Conservation (phyloP, 2,888 invertebrate species). For the Zhuqinia jingwanae region DNA sequence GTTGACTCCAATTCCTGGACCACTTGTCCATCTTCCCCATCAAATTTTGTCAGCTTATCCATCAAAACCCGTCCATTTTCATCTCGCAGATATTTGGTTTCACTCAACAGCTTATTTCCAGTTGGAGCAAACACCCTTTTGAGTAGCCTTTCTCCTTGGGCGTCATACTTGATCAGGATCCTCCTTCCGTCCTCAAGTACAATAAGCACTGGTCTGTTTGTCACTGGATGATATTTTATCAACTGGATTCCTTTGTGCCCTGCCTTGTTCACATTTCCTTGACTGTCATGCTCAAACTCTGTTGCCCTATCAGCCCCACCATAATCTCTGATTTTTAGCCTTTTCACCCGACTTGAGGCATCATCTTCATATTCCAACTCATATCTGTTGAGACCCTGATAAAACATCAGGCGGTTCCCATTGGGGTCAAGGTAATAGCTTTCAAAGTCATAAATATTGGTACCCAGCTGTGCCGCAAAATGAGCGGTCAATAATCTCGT, state of each 20-base stretch:
- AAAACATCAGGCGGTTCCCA: constrained; percentile 72
- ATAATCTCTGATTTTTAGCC: constrained; percentile 31
- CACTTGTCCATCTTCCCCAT: not conserved
- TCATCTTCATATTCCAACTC: constrained; percentile 58
- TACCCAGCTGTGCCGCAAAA: constrained; percentile 35
- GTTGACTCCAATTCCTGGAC: not conserved
- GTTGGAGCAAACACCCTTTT: constrained; percentile 50
- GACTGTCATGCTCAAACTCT: constrained; percentile 69
- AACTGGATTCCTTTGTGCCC: constrained; percentile 72
- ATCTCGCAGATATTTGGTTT: constrained; percentile 56
- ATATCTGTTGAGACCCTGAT: constrained; percentile 63
- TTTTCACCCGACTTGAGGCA: constrained; percentile 38
- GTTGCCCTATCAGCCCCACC: not conserved
- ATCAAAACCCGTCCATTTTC: constrained; percentile 52
- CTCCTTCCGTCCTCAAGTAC: constrained; percentile 52
- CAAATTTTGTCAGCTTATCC: constrained; percentile 38
- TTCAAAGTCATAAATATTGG: constrained; percentile 55
- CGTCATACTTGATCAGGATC: constrained; percentile 62
- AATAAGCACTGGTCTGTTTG: constrained; percentile 34
- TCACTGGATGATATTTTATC: constrained; percentile 75
- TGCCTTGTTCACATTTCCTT: constrained; percentile 75
- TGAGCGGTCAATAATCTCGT: not conserved
- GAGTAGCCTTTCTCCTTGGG: constrained; percentile 66
- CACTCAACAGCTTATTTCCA: not conserved
- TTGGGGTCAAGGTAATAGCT: constrained; percentile 70